Percentiles rank a stretch among this genome's conserved stretches.
These are phyloP conservation scores for Drosophila fuyamai DNA, from an alignment of 1,140 invertebrate species.

Conservation along the genomic window DNA sequence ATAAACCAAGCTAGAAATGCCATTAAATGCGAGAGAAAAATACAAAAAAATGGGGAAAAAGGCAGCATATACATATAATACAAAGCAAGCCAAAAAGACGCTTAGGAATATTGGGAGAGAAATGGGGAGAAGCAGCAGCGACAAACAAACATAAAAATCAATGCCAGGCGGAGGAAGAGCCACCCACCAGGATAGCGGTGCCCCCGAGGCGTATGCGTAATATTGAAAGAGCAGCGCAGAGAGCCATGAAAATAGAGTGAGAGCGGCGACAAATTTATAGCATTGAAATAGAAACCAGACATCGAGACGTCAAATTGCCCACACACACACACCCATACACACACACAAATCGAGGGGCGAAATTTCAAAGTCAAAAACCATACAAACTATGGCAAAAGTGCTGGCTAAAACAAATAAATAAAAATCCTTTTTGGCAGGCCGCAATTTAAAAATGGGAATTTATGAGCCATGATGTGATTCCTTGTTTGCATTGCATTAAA, in stretches of 20 bases:
- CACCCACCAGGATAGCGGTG: constrained; percentile 51
- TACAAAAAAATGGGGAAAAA: constrained; percentile 36
- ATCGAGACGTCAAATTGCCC: constrained; percentile 71
- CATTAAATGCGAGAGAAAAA: constrained; percentile 72
- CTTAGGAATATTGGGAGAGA: constrained; percentile 16
- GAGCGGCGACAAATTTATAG: constrained; percentile 76
- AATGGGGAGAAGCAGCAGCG: constrained; percentile 27
- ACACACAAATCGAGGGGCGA: not conserved
- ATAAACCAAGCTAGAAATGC: constrained; percentile 80
- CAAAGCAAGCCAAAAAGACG: constrained; percentile 45
- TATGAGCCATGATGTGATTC: constrained; percentile 39
- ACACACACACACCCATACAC: constrained; percentile 17
- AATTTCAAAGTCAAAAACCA: constrained; percentile 64
- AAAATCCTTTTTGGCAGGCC: constrained; percentile 27
- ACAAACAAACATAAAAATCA: constrained; percentile 69
- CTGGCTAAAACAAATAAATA: constrained; percentile 67
- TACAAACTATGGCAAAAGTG: constrained; percentile 29
- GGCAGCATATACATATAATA: constrained; percentile 50
- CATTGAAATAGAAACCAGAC: constrained; percentile 79
- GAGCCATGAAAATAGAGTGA: constrained; percentile 2
- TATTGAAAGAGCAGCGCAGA: constrained; percentile 44
- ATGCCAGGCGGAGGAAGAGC: constrained; percentile 63
- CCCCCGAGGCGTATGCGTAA: constrained; percentile 70
- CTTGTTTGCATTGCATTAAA: constrained; percentile 65
- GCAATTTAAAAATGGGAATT: constrained; percentile 60